Evolutionary conservation across 2,888 invertebrate genomes (phyloP).

Genomic region (Lapara coniferarum): DNA sequence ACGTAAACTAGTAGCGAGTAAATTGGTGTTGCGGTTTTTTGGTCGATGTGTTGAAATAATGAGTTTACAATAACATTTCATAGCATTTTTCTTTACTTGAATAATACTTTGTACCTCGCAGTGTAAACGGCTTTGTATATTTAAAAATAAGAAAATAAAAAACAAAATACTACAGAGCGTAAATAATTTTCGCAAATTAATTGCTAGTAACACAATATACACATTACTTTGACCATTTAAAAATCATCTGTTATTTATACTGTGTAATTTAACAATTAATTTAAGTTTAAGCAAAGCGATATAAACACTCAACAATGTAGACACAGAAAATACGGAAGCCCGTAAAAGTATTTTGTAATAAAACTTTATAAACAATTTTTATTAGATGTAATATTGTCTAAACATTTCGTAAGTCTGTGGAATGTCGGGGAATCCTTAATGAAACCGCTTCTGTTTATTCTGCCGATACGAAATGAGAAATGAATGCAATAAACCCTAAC

Average conservation of each 20-base stretch:
- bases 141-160: too few species aligned
- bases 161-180: too few species aligned
- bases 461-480: constrained; percentile 77
- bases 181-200: too few species aligned
- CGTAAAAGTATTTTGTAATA: constrained; percentile 25
- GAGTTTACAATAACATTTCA: neutral
- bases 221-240: too few species aligned
- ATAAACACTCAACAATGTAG: neutral
- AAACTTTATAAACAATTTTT: constrained; percentile 37
- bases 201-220: too few species aligned
- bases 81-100: neutral
- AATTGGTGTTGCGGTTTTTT: neutral
- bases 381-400: constrained; percentile 41
- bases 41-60: neutral
- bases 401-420: constrained; percentile 55
- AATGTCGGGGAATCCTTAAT: constrained; percentile 68
- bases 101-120: neutral
- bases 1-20: neutral
- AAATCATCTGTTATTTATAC: too few species aligned
- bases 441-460: constrained; percentile 76
- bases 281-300: neutral
- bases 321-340: neutral
- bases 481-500: constrained; percentile 72
- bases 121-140: too few species aligned
- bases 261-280: too few species aligned